These are phyloP conservation scores for Neotragus moschatus DNA, from an alignment of 2,113 vertebrate genomes.

Conservation along the genomic window DNA sequence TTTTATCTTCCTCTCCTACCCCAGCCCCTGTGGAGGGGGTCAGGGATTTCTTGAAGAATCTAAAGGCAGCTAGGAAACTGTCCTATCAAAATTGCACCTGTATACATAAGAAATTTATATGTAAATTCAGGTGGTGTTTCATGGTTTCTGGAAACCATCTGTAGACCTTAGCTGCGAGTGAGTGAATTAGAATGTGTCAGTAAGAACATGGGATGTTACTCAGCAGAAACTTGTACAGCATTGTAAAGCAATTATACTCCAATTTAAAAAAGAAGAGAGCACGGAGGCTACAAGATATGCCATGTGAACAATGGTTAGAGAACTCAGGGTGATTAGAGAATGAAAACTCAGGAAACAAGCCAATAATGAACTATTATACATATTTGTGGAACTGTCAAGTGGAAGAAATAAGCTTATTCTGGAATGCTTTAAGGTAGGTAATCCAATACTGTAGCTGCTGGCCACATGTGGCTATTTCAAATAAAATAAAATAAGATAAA, in stretches of 20 bases:
- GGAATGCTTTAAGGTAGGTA: not conserved
- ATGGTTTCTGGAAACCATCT: not conserved
- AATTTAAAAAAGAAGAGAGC: not conserved
- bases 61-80: not conserved
- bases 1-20: conserved; percentile 9
- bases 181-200: not conserved
- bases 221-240: not conserved
- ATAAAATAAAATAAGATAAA: not conserved
- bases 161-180: not conserved
- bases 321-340: not conserved
- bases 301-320: not conserved
- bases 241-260: not conserved
- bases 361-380: not conserved
- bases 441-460: not conserved
- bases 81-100: not conserved
- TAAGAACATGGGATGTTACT: not conserved
- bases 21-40: not conserved
- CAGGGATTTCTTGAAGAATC: conserved; percentile 9
- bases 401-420: not conserved
- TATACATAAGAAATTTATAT: not conserved
- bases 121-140: not conserved
- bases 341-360: not conserved
- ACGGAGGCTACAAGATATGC: not conserved
- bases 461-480: not conserved
- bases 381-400: not conserved